Conservation (phyloP, 1,140 invertebrate genomes). For the Ruditapes philippinarum region DNA sequence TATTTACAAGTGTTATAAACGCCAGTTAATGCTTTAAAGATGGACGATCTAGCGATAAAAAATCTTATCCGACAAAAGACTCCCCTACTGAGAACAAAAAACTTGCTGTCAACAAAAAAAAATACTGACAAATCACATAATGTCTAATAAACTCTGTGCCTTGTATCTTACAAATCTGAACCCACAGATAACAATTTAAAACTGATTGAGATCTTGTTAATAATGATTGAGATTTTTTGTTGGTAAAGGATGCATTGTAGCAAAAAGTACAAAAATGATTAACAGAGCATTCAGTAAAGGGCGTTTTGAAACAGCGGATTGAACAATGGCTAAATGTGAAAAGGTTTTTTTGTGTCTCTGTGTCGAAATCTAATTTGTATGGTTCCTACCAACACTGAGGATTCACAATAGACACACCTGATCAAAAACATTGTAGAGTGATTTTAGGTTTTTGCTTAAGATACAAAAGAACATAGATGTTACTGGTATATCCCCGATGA, state of each 20-base stretch:
- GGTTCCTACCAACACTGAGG: neutral
- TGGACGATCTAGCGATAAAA: conserved; percentile 2
- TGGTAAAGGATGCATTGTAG: neutral
- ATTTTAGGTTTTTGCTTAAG: neutral
- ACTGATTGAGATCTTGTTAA: neutral
- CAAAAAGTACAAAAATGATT: neutral
- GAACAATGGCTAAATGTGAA: no score
- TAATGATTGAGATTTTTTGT: neutral
- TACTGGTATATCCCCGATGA: neutral
- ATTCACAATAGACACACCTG: conserved; percentile 27
- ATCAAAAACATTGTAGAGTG: neutral
- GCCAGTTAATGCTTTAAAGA: neutral
- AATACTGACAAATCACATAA: conserved; percentile 12
- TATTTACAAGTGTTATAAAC: conserved; percentile 18
- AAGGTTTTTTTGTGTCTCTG: no score
- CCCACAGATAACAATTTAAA: neutral
- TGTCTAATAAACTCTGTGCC: neutral
- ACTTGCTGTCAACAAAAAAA: conserved; percentile 9
- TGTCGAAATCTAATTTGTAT: no score
- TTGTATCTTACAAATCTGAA: neutral
- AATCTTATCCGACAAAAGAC: neutral
- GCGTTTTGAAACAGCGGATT: no score
- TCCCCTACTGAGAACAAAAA: conserved; percentile 30
- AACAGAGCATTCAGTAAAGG: neutral
- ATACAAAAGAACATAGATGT: neutral